Conservation (phyloP, 2,888 invertebrate species). For the Phyllotreta cruciferae region DNA sequence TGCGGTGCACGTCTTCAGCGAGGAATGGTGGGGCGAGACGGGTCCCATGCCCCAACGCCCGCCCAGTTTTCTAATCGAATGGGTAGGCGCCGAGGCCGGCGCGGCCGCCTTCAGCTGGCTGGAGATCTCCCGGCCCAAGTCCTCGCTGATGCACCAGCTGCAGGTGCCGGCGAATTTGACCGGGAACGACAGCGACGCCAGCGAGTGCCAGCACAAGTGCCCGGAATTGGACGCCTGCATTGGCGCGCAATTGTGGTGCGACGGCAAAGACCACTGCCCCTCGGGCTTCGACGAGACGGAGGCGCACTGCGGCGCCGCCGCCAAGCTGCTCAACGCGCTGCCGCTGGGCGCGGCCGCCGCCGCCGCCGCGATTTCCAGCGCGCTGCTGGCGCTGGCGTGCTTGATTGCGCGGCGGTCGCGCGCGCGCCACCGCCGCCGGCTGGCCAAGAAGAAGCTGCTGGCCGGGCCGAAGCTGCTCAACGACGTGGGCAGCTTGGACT, state of each 20-base stretch:
- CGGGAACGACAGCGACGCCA: conserved; percentile 63
- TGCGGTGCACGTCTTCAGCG: conserved; percentile 80
- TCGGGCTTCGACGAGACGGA: conserved; percentile 76
- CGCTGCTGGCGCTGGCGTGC: conserved; percentile 66
- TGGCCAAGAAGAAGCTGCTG: conserved; percentile 63
- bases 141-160: conserved; percentile 67
- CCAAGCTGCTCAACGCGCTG: conserved; percentile 62
- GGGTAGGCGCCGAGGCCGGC: conserved; percentile 76
- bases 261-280: conserved; percentile 72
- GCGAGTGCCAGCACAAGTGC: conserved; percentile 70
- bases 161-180: conserved; percentile 62
- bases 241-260: conserved; percentile 76
- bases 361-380: conserved; percentile 65
- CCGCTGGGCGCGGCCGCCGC: conserved; percentile 68
- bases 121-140: conserved; percentile 73
- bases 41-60: conserved; percentile 59
- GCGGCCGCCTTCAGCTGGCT: conserved; percentile 81
- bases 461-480: conserved; percentile 70
- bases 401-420: conserved; percentile 67
- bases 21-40: conserved; percentile 73
- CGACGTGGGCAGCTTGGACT: conserved; percentile 67
- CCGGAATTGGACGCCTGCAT: conserved; percentile 81
- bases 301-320: conserved; percentile 68
- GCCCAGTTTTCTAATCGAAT: conserved; percentile 71
- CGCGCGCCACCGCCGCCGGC: conserved; percentile 62